A percentile compares a stretch with the other conserved stretches of the same genome.
Evolutionary conservation across 2,113 vertebrate genomes (phyloP).

Genomic region (Cyanoderma ruficeps): DNA sequence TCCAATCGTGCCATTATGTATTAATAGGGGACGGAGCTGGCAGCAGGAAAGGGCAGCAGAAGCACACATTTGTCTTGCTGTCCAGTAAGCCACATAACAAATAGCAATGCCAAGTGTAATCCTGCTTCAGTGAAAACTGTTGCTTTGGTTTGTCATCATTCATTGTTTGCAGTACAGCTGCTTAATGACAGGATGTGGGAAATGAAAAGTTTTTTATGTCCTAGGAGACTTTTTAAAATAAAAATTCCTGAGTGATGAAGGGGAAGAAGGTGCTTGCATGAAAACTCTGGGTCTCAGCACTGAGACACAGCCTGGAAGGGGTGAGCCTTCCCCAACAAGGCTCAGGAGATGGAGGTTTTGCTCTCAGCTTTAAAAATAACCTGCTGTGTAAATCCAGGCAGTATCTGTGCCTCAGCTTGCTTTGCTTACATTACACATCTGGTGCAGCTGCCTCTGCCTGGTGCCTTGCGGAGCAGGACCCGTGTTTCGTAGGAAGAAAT

Average conservation of each 20-base stretch:
- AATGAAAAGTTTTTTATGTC: slow-evolving; percentile 38
- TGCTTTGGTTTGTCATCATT: slow-evolving; percentile 55
- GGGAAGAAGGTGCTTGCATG: neutral
- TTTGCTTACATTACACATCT: neutral
- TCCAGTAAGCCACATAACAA: slow-evolving; percentile 46
- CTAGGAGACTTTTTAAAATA: slow-evolving; percentile 35
- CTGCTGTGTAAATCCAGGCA: neutral
- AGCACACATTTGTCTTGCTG: slow-evolving; percentile 54
- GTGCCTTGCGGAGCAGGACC: neutral
- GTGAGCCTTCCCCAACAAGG: neutral
- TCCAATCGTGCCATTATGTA: neutral
- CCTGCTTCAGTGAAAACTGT: slow-evolving; percentile 45
- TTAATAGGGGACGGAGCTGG: slow-evolving; percentile 14
- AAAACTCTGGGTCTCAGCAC: neutral
- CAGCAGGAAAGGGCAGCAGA: neutral
- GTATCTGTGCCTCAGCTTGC: neutral
- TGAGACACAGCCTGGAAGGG: neutral
- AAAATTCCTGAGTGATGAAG: slow-evolving; percentile 23
- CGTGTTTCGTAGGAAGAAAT: neutral
- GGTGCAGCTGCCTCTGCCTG: neutral
- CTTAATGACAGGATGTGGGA: slow-evolving; percentile 54
- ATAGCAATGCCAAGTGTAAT: slow-evolving; percentile 35
- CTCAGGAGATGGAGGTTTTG: neutral
- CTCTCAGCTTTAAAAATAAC: slow-evolving; percentile 43
- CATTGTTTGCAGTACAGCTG: slow-evolving; percentile 47